Evolutionary conservation across 2,888 invertebrate species (phyloP).

Genomic region (Frankliniella intonsa): DNA sequence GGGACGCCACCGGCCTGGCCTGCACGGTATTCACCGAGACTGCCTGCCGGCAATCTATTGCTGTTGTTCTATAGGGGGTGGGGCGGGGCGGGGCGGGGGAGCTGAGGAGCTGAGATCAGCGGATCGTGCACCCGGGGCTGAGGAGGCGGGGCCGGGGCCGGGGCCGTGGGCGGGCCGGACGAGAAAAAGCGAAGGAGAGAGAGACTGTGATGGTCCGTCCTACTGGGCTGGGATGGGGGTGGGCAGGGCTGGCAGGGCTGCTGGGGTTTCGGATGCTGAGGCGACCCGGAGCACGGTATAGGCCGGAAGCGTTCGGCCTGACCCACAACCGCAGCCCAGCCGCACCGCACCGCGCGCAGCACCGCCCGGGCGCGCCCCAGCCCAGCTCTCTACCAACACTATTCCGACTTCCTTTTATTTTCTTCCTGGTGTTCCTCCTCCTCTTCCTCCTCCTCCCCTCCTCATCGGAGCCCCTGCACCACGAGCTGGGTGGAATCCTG

Average conservation of each 20-base stretch:
- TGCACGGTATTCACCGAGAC: background rate
- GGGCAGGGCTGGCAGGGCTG: background rate
- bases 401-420: too few species aligned
- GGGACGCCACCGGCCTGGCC: background rate
- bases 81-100: too few species aligned
- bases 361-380: background rate
- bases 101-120: constrained; percentile 21
- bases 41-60: background rate
- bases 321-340: background rate
- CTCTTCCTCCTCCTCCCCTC: background rate
- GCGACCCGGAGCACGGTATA: background rate
- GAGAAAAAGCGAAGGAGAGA: too few species aligned
- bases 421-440: too few species aligned
- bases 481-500: too few species aligned
- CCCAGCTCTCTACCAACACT: too few species aligned
- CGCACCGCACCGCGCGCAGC: background rate
- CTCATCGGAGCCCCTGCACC: background rate
- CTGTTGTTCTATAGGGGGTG: background rate
- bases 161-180: background rate
- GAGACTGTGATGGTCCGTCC: background rate
- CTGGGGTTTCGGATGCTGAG: background rate
- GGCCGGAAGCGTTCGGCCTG: background rate
- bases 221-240: background rate
- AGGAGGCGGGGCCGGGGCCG: background rate
- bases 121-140: background rate